Evolutionary conservation across 2,888 invertebrate genomes (phyloP), one percentile per base, ranked within the genome.

Genomic region (Antheraea assamensis): DNA sequence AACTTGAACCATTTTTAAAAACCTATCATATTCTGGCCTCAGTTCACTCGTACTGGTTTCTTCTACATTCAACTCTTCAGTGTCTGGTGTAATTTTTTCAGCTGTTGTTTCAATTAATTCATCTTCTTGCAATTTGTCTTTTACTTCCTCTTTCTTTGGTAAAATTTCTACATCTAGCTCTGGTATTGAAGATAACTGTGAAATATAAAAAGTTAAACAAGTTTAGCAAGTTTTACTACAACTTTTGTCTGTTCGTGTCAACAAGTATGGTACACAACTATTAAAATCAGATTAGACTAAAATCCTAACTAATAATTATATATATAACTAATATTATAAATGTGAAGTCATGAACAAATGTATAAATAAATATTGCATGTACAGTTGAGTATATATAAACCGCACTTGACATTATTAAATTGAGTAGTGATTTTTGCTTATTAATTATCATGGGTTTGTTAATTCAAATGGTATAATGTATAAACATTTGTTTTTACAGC

Each of bases 1-100:
- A 82, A 98, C 95, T 81, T 97, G 97, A 1, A 98, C 85, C 98
- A 99, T 98, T 95, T 98, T 98, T 75, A 98, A 96, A 92, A 96
- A 98, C 88, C 96, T 97, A 35, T 95, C 95, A 90, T 97, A 98
- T 79, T 96, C 95, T 7, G 96, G 96, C 88, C 97, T 96, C 72
- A 95, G 24, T 72, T 75, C 70, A 10, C n/a, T 31, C 70, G 77
- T 74, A 70, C 55, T 71, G 21, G 73, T 68, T 49, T 74, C 55
- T 47, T 77, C 76, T 70, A 19, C 64, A 71, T 76, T 73, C 66
- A 66, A 5, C 8, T 72, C 49, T 42, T 71, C 61, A 64, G 13
- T 70, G 30, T 30, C 71, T 66, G 68, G n/a, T 71, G 75, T 66
- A 35, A n/a, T 73, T 66, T 72, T 72, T 24, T 73, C 75, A 77